Evolutionary conservation across 2,113 vertebrate species (phyloP).

Genomic region (Dolichallabes microphthalmus): DNA sequence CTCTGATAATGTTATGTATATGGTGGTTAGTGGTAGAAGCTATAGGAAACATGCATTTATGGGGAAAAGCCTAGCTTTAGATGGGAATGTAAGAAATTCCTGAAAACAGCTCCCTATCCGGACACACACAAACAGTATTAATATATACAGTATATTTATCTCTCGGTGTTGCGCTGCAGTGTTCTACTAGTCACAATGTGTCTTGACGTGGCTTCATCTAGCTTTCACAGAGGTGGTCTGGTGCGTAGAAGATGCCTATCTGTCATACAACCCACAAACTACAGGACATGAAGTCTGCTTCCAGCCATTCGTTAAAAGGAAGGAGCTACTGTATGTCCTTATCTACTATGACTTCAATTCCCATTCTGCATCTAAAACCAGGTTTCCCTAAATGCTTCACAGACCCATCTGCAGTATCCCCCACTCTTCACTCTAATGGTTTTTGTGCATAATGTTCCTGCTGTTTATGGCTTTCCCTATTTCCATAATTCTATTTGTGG

Average conservation of each 20-base stretch:
- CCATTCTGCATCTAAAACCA: neutral
- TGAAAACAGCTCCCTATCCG: neutral
- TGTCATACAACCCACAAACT: slow-evolving; percentile 29
- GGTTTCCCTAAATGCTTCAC: neutral
- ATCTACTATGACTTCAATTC: slow-evolving; percentile 26
- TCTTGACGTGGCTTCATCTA: slow-evolving; percentile 34
- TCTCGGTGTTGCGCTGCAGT: neutral
- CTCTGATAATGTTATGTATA: neutral
- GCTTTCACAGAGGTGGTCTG: slow-evolving; percentile 36
- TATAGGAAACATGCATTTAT: slow-evolving; percentile 1
- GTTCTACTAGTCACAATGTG: neutral
- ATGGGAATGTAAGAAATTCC: slow-evolving; percentile 9
- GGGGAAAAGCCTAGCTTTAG: neutral
- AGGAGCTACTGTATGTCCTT: slow-evolving; percentile 9
- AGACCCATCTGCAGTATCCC: slow-evolving; percentile 4
- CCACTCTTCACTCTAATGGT: slow-evolving; percentile 14
- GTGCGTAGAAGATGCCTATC: slow-evolving; percentile 60
- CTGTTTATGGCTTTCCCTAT: neutral
- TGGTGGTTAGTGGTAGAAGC: neutral
- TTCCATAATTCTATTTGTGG: neutral
- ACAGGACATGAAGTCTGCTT: slow-evolving; percentile 1
- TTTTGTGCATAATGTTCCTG: neutral
- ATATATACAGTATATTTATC: neutral
- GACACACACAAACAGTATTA: neutral
- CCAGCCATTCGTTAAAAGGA: neutral